A percentile compares a stretch with the other conserved stretches of the same genome.
Evolutionary conservation across 35 echinoderm and acorn worm genomes (phyloP).

Genomic region (Chiridota heheva): DNA sequence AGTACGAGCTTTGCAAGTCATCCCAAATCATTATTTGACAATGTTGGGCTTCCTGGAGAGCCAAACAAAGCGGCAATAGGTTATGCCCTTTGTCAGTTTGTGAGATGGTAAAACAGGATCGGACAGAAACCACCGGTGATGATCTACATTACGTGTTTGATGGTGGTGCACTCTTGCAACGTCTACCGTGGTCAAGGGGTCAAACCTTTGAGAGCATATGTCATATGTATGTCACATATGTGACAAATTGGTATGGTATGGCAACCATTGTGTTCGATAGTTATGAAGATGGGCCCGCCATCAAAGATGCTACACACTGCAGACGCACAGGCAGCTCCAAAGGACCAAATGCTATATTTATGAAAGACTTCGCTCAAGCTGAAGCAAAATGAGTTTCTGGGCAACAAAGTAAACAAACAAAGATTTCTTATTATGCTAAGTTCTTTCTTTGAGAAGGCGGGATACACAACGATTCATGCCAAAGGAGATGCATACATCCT

Average conservation of each 20-base stretch:
- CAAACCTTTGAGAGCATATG: conserved; percentile 47
- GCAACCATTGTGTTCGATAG: conserved; percentile 73
- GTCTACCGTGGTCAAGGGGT: conserved; percentile 39
- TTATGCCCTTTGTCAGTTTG: conserved; percentile 45
- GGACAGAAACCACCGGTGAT: conserved; percentile 9
- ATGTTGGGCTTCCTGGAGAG: conserved; percentile 39
- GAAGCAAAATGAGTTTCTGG: conserved; percentile 52
- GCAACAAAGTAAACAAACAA: conserved; percentile 53
- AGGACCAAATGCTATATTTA: conserved; percentile 37
- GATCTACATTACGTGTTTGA: background rate
- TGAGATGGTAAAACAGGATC: conserved; percentile 44
- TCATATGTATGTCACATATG: conserved; percentile 34
- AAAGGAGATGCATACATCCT: conserved; percentile 51
- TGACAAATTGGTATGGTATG: conserved; percentile 32
- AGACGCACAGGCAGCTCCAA: conserved; percentile 29
- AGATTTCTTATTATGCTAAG: conserved; percentile 22
- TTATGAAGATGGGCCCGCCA: conserved; percentile 43
- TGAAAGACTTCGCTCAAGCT: conserved; percentile 29
- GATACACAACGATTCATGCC: conserved; percentile 52
- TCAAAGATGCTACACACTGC: conserved; percentile 51
- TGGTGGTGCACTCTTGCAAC: conserved; percentile 35
- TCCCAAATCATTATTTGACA: conserved; percentile 47
- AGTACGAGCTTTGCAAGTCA: conserved; percentile 46
- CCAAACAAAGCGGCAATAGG: conserved; percentile 52
- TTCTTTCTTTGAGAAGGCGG: conserved; percentile 5